A percentile compares a stretch with the other conserved stretches of the same genome.
Conservation (phyloP, 2,797 vertebrate species). For the Phrynocephalus forsythii region DNA sequence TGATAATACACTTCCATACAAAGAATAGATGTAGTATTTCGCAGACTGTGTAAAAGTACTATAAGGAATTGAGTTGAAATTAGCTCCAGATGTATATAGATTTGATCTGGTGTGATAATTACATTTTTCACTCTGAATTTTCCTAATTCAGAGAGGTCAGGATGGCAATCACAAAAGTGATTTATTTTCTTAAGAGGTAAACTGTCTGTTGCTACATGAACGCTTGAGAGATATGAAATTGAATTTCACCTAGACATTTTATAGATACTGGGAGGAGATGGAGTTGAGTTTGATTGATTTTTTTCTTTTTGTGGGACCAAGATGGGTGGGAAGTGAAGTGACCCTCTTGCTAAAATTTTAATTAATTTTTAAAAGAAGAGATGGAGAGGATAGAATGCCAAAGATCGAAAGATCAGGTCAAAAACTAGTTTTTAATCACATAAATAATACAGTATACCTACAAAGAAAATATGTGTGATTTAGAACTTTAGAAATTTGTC, state of each 20-base stretch:
- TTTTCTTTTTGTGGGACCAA: slow-evolving; percentile 63
- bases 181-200: slow-evolving; percentile 92
- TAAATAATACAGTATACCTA: slow-evolving; percentile 85
- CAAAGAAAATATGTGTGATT: slow-evolving; percentile 82
- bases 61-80: slow-evolving; percentile 80
- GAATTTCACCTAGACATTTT: slow-evolving; percentile 84
- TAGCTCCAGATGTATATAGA: slow-evolving; percentile 82
- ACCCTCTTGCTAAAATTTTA: slow-evolving; percentile 89
- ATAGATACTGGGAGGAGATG: slow-evolving; percentile 79
- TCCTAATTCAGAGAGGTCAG: slow-evolving; percentile 87
- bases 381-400: slow-evolving; percentile 92
- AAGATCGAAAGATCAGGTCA: slow-evolving; percentile 93
- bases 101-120: slow-evolving; percentile 82
- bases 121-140: slow-evolving; percentile 85
- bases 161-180: slow-evolving; percentile 83
- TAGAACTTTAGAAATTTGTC: slow-evolving; percentile 84
- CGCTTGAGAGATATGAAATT: slow-evolving; percentile 85
- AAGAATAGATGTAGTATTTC: slow-evolving; percentile 71
- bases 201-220: slow-evolving; percentile 90
- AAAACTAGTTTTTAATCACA: slow-evolving; percentile 98
- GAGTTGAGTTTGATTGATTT: slow-evolving; percentile 84
- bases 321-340: slow-evolving; percentile 82
- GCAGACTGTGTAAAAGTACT: slow-evolving; percentile 78
- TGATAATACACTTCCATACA: slow-evolving; percentile 72
- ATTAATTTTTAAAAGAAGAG: slow-evolving; percentile 94